Evolutionary conservation across 2,797 vertebrate genomes (phyloP), one percentile per base, ranked within the genome.

Genomic region (Semotilus atromaculatus): DNA sequence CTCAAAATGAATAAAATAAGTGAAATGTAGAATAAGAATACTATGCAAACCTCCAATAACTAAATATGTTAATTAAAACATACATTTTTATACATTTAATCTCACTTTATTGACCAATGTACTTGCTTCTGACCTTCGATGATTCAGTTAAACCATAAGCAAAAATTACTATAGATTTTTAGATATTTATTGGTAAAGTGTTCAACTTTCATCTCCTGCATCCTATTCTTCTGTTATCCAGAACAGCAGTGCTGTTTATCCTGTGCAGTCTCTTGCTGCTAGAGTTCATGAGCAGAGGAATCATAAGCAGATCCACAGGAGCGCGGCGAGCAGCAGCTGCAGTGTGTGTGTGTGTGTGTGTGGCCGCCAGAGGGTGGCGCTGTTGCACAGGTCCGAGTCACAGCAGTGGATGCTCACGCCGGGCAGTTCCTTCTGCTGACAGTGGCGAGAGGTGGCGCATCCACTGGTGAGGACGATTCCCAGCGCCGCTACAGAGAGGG

Each of bases 361-460:
- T 7, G 81, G 71, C 7, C 81, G 81, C 88, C 94, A 89, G 79
- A 87, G 1, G 58, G 92, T 88, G 91, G 95, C 80, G 26, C 89
- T 70, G 88, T 97, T 96, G 92, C 96, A 96, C 34, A 97, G 95
- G 82, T 96, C 97, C 0, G 94, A 93, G 90, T 94, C 94, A 0
- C 96, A 97, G 92, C 96, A 95, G 92, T 95, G 94, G 92, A 97
- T 96, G 73, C 94, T 92, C 83, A 95, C 95, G 34, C 97, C 97
- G 0, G 97, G 97, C 85, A 98, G 95, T 90, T 97, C 97, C 84
- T 96, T 96, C 89, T 98, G 97, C 90, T 97, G 97, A 93, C 97
- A 97, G 92, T 98, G 97, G 79, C 97, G 96, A 55, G 97, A 97
- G 4, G 97, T 97, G 91, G 97, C 97, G 21, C 97, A 97, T 83